phyloP scores from a whole-genome alignment of 92 coral and sea anemone genomes.

The Chrysogorgia sp. region DNA sequence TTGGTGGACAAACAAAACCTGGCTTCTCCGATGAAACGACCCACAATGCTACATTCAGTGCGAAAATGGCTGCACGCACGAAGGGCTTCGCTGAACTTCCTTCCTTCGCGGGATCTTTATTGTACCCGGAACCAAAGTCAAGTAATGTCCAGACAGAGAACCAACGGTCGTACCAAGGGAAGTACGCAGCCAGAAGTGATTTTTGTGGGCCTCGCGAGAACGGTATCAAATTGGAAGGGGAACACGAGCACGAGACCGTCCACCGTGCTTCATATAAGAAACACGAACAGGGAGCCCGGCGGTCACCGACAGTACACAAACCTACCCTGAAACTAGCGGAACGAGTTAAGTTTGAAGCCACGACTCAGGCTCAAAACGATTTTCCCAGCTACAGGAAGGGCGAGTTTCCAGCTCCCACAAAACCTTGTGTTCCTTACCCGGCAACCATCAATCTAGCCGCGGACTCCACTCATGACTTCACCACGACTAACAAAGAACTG shows the following conservation, averaged over 20 bases:
- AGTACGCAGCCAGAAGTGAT: slow-evolving; percentile 79
- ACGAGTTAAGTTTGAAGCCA: slow-evolving; percentile 82
- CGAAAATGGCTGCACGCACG: slow-evolving; percentile 71
- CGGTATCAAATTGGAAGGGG: slow-evolving; percentile 85
- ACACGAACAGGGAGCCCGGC: slow-evolving; percentile 69
- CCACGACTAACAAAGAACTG: slow-evolving; percentile 79
- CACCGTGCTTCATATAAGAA: slow-evolving; percentile 76
- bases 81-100: slow-evolving; percentile 85
- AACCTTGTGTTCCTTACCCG: slow-evolving; percentile 85
- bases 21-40: slow-evolving; percentile 83
- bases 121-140: slow-evolving; percentile 75
- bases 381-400: slow-evolving; percentile 75
- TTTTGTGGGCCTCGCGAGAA: slow-evolving; percentile 73
- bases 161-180: slow-evolving; percentile 91
- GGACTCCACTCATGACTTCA: slow-evolving; percentile 75
- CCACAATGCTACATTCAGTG: slow-evolving; percentile 80
- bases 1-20: slow-evolving; percentile 58
- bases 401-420: slow-evolving; percentile 84
- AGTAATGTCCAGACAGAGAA: slow-evolving; percentile 75
- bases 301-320: slow-evolving; percentile 59
- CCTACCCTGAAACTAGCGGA: slow-evolving; percentile 65
- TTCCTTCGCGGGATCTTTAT: slow-evolving; percentile 82
- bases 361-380: slow-evolving; percentile 92
- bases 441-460: slow-evolving; percentile 85
- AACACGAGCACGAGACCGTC: slow-evolving; percentile 72